Evolutionary conservation across 2,113 vertebrate genomes (phyloP).

Genomic region (Eubucco bourcierii): DNA sequence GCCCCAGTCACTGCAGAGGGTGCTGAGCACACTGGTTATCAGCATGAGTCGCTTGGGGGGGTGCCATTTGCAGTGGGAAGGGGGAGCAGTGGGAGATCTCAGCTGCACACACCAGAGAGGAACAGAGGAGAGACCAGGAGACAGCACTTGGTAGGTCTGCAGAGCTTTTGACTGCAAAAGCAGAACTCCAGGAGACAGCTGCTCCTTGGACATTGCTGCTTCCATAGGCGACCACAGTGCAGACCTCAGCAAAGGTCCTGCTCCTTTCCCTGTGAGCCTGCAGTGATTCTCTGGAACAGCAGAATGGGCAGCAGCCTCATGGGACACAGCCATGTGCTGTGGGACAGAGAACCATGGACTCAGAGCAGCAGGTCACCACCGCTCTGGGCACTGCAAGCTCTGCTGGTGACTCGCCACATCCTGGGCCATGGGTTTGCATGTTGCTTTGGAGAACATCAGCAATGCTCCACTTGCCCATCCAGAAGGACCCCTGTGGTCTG

Average conservation of each 20-base stretch:
- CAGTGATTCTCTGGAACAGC: neutral
- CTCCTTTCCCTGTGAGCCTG: accelerated
- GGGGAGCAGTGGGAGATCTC: neutral
- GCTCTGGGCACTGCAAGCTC: neutral
- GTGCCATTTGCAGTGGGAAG: neutral
- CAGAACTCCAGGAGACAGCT: neutral
- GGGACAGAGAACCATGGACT: neutral
- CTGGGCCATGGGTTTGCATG: neutral
- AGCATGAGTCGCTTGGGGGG: accelerated
- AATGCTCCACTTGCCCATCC: neutral
- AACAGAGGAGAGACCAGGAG: neutral
- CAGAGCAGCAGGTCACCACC: neutral
- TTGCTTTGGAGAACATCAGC: no score
- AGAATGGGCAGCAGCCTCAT: neutral
- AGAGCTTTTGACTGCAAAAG: neutral
- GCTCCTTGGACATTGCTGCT: neutral
- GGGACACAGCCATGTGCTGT: neutral
- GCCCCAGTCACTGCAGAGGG: neutral
- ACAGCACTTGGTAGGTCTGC: neutral
- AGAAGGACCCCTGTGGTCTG: accelerated
- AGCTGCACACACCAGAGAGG: neutral
- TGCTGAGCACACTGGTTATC: neutral
- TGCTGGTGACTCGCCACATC: accelerated
- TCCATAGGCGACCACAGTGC: neutral
- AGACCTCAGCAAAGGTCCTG: neutral